Conservation (phyloP, 2,113 vertebrate species). For the Pomatostomus ruficeps region DNA sequence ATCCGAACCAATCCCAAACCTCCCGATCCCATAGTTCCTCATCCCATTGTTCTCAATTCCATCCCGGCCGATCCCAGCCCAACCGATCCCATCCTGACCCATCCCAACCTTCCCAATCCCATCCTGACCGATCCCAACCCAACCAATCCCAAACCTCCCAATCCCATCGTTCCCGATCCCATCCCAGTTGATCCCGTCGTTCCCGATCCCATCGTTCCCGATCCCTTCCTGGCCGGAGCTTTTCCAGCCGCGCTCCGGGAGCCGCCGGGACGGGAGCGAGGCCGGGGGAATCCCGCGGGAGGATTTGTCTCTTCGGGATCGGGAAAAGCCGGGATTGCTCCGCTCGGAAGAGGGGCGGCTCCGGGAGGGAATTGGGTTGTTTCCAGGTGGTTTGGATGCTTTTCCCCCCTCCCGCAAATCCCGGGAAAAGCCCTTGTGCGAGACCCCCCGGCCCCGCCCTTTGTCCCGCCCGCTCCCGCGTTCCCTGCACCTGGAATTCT, state of each 20-base stretch:
- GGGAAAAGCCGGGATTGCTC: neutral
- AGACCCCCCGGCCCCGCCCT: neutral
- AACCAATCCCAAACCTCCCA: no score
- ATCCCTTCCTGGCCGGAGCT: neutral
- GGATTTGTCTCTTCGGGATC: neutral
- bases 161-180: no score
- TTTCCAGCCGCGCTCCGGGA: neutral
- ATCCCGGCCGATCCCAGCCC: no score
- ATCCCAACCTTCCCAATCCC: no score
- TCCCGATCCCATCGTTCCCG: neutral
- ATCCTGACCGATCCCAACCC: no score
- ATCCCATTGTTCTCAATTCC: no score
- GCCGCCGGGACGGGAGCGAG: neutral
- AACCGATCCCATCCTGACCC: no score
- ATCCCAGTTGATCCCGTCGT: no score
- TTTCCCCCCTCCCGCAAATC: neutral
- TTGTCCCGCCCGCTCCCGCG: neutral
- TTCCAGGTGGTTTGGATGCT: neutral
- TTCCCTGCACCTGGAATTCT: neutral
- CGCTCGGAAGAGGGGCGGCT: neutral
- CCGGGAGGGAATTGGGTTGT: neutral
- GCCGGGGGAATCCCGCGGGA: no score
- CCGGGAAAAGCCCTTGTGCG: neutral
- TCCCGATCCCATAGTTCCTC: no score
- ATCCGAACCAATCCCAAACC: no score